These are phyloP conservation scores for Amblyornis subalaris DNA, from an alignment of 2,113 vertebrate species.

Conservation along the genomic window DNA sequence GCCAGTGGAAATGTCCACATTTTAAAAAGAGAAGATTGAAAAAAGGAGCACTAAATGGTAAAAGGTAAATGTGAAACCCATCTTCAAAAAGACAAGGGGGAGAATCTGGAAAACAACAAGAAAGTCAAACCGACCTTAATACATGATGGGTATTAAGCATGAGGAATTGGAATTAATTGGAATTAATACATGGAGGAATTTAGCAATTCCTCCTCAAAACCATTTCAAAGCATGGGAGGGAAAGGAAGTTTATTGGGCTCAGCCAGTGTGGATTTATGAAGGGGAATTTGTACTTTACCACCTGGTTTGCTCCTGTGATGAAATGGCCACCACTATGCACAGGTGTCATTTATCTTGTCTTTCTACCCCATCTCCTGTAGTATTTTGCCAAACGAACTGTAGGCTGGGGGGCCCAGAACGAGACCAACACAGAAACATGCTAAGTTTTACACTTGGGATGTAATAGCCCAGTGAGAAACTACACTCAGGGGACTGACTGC, in stretches of 20 bases:
- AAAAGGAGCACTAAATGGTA: not conserved
- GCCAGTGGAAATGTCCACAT: not conserved
- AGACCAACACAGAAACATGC: not conserved
- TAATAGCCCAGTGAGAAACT: not conserved
- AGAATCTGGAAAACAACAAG: not conserved
- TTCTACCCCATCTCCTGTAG: not conserved
- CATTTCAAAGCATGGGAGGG: not conserved
- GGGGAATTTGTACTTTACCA: not conserved
- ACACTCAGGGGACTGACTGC: no score
- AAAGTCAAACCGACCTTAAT: not conserved
- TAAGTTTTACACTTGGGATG: not conserved
- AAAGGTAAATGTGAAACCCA: not conserved
- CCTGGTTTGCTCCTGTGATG: not conserved
- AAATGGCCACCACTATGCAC: not conserved
- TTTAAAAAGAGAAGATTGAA: not conserved
- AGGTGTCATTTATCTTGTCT: not conserved
- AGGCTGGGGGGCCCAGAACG: not conserved
- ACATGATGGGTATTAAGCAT: no score
- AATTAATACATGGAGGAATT: fast-evolving
- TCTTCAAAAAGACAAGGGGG: not conserved
- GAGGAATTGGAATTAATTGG: no score
- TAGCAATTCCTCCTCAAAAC: not conserved
- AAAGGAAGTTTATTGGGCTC: not conserved
- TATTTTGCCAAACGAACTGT: not conserved
- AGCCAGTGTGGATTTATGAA: not conserved